These are phyloP conservation scores for Ichneumoninae sp. DNA, from an alignment of 2,888 invertebrate species.

Conservation along the genomic window DNA sequence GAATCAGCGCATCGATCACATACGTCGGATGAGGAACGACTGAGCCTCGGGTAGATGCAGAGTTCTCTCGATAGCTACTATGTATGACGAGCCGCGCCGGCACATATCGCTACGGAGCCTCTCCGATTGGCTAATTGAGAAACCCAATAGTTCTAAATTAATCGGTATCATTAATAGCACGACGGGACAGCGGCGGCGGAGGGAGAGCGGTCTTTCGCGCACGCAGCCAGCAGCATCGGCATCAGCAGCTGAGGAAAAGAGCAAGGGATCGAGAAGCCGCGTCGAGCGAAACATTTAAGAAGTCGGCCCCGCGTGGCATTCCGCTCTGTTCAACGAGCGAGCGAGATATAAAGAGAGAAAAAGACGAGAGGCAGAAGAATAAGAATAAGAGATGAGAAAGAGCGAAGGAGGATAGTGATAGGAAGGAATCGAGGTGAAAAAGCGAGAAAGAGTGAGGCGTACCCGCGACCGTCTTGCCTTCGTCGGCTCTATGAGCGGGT, in stretches of 20 bases:
- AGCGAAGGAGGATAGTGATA: conserved; percentile 56
- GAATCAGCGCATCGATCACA: neutral
- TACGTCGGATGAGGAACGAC: conserved; percentile 1
- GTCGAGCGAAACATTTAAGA: conserved; percentile 80
- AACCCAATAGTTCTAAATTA: conserved; percentile 85
- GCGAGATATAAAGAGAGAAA: conserved; percentile 52
- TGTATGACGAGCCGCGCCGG: conserved; percentile 34
- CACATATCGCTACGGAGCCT: conserved; percentile 60
- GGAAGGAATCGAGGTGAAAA: conserved; percentile 58
- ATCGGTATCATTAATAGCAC: conserved; percentile 84
- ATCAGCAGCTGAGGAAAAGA: conserved; percentile 61
- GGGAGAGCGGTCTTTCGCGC: conserved; percentile 50
- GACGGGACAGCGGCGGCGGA: conserved; percentile 66
- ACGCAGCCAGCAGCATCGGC: conserved; percentile 24
- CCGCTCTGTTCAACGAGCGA: conserved; percentile 56
- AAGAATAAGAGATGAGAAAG: conserved; percentile 62
- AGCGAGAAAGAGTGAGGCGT: conserved; percentile 58
- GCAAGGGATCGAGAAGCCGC: conserved; percentile 72
- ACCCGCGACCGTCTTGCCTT: conserved; percentile 45
- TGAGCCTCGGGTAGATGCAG: conserved; percentile 6
- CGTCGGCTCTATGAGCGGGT: conserved; percentile 47
- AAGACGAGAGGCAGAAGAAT: conserved; percentile 38
- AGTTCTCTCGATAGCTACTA: conserved; percentile 26
- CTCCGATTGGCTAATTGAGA: conserved; percentile 83
- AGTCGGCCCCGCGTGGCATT: conserved; percentile 77